Conservation (phyloP, 2,113 vertebrate genomes). For the Nibea albiflora region DNA sequence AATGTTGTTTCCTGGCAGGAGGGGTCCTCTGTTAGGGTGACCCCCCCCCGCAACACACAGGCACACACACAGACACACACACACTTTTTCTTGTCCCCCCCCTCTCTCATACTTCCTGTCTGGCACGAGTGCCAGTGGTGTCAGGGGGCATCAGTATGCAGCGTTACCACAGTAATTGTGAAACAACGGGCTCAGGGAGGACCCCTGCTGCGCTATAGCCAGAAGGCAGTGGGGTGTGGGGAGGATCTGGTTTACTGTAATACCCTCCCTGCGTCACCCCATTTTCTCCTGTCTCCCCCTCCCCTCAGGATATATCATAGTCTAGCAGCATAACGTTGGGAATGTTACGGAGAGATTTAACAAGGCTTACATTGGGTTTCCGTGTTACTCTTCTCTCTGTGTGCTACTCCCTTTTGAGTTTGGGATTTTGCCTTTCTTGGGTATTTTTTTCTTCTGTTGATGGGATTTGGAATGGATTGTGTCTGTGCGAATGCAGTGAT, state of each 20-base stretch:
- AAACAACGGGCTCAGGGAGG: slow-evolving; percentile 60
- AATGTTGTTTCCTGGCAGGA: slow-evolving; percentile 10
- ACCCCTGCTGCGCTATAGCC: slow-evolving; percentile 58
- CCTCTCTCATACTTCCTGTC: slow-evolving; percentile 44
- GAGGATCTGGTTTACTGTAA: slow-evolving; percentile 52
- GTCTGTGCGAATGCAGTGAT: slow-evolving; percentile 60
- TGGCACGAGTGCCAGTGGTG: slow-evolving; percentile 40
- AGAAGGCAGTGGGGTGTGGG: slow-evolving; percentile 41
- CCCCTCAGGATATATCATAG: slow-evolving; percentile 56
- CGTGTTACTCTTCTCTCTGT: slow-evolving; percentile 58
- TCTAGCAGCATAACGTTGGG: slow-evolving; percentile 60
- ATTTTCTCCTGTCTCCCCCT: slow-evolving; percentile 30
- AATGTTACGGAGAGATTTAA: slow-evolving; percentile 71
- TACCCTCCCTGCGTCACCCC: slow-evolving; percentile 38
- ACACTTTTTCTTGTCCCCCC: background rate
- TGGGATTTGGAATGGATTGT: slow-evolving; percentile 69
- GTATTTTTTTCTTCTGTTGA: slow-evolving; percentile 53
- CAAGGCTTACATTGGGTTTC: slow-evolving; percentile 68
- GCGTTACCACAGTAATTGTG: slow-evolving; percentile 68
- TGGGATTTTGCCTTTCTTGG: slow-evolving; percentile 66
- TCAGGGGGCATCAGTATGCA: slow-evolving; percentile 69
- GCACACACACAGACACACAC: no score
- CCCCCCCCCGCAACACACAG: no score
- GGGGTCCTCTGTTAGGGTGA: slow-evolving; percentile 22
- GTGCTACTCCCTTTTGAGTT: slow-evolving; percentile 63